Base-by-base conservation (phyloP, 2,888 invertebrate species). In the Platerodrilus igneus region DNA sequence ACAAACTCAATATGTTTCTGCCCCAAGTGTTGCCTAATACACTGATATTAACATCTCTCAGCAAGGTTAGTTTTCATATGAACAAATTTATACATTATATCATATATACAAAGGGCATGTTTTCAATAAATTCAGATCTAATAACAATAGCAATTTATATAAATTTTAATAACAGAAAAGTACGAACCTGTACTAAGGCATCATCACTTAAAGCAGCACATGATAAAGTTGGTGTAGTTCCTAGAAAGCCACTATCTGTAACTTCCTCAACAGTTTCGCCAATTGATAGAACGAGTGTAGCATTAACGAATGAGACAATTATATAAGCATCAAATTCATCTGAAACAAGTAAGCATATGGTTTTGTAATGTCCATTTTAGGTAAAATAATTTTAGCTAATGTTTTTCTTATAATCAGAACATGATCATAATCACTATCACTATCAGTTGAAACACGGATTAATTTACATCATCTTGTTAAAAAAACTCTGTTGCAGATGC, bases 191-290 rank as follows among this genome's bases (percentile, higher is more conserved):
- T 1, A 99, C 94, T 14, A 99, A 73, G 1, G 97, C 95, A 71
- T 99, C 97, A 61, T 92, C 96, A 37, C 97, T 97, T 16, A 99
- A 78, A 19, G 96, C 91, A 6, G 95, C 93, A 70, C 99, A 99
- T 48, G 93, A 90, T n/a, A 99, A 74, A 0, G 99, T 99, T 0
- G 97, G 96, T 1, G 97, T 97, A 0, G 97, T 99, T 43, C 97
- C 97, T 59, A 99, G 75, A 69, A 99, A 99, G 26, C 99, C 99
- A 47, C 97, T 97, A 70, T 99, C 99, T 0, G 97, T 95, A 14
- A 99, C 99, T 83, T 99, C 99, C 71, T 99, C 99, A n/a, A 99
- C 99, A 8, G 97, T 99, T 71, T 99, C 99, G 54, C 99, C 99
- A 66, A 99, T 99, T 57, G 95, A 95, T 60, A 99, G 78, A 50